Evolutionary conservation across 2,888 invertebrate species (phyloP).

Genomic region (Stenolophus ochropezus): DNA sequence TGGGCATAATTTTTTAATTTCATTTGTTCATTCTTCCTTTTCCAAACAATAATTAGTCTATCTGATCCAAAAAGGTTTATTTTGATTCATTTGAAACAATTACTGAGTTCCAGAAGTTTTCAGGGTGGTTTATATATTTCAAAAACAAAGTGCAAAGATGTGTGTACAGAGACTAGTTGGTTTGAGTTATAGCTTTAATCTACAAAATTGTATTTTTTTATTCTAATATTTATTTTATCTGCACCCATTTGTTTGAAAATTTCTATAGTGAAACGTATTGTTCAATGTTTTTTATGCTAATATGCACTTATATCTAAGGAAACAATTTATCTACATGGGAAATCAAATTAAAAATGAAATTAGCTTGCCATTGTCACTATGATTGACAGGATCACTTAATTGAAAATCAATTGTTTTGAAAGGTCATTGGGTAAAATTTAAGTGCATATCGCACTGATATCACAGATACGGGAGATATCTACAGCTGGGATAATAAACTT

Average conservation of each 20-base stretch:
- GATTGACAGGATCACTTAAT: constrained; percentile 45
- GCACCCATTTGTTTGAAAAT: neutral
- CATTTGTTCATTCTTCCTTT: too few species aligned
- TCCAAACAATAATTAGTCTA: too few species aligned
- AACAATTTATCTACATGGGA: neutral
- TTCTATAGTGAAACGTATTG: neutral
- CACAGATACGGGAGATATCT: constrained; percentile 43
- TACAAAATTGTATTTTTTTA: neutral
- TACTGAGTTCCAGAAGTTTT: too few species aligned
- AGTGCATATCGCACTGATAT: constrained; percentile 50
- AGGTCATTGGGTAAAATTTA: constrained; percentile 51
- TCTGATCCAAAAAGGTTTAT: too few species aligned
- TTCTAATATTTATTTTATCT: neutral
- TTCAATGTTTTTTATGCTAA: neutral
- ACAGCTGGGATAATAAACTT: constrained; percentile 42
- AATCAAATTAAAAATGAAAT: constrained; percentile 14
- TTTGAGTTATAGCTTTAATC: neutral
- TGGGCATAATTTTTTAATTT: too few species aligned
- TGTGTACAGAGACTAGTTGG: too few species aligned
- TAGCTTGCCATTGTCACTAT: constrained; percentile 20
- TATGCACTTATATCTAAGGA: neutral
- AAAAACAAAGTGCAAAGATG: too few species aligned
- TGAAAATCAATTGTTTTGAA: constrained; percentile 49
- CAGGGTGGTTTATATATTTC: too few species aligned
- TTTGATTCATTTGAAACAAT: too few species aligned